phyloP scores from a whole-genome alignment of 2,113 vertebrate species.

The Candoia aspera region DNA sequence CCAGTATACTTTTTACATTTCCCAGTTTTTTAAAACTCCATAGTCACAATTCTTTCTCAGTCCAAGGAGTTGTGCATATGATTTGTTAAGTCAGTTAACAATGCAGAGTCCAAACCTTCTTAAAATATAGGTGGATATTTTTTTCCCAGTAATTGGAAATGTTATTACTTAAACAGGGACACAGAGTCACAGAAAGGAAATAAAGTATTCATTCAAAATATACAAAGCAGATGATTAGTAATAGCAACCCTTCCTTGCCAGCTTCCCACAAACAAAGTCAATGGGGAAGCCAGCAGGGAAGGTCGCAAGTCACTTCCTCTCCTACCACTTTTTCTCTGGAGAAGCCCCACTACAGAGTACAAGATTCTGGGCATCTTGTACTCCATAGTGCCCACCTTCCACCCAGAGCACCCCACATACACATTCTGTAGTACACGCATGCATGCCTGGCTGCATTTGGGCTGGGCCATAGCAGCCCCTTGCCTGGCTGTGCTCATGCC shows the following conservation, averaged over 20 bases:
- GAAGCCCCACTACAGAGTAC: no score
- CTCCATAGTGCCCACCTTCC: no score
- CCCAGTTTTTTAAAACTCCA: constrained; percentile 6
- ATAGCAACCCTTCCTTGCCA: no score
- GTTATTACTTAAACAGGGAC: background rate
- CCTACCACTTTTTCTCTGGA: no score
- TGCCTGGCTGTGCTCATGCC: background rate
- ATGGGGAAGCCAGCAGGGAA: no score
- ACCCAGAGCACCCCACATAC: no score
- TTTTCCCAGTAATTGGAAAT: constrained; percentile 12
- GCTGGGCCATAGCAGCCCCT: no score
- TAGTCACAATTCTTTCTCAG: constrained; percentile 26
- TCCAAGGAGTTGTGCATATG: background rate
- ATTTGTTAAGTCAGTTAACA: background rate
- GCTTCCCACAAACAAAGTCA: no score
- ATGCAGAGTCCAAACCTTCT: background rate
- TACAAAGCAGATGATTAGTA: background rate
- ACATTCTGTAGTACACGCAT: no score
- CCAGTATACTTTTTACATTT: constrained; percentile 2
- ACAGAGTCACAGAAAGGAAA: background rate
- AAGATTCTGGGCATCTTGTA: no score
- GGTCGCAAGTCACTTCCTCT: no score
- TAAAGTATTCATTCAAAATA: background rate
- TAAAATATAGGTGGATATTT: background rate
- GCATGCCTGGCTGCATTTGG: no score